Evolutionary conservation across 2,797 vertebrate species (phyloP).

Genomic region (Cyprinella venusta): DNA sequence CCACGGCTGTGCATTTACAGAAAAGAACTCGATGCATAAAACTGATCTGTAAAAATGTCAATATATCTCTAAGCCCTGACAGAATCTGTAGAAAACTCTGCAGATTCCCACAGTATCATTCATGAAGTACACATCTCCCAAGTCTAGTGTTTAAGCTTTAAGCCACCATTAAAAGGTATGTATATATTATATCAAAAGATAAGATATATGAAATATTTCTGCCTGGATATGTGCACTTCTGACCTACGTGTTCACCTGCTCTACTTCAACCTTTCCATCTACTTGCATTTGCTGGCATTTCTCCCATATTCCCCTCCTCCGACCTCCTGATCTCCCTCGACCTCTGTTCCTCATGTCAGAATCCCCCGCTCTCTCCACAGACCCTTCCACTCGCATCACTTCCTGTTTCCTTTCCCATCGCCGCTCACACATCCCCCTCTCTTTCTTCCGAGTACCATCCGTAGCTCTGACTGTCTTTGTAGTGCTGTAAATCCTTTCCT

Average conservation of each 20-base stretch:
- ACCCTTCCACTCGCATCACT: constrained; percentile 47
- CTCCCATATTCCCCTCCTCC: constrained; percentile 50
- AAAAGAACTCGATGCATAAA: neutral
- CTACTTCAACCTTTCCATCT: constrained; percentile 23
- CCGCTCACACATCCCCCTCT: constrained; percentile 31
- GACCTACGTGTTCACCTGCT: constrained; percentile 15
- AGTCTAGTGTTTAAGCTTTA: neutral
- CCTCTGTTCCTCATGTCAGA: constrained; percentile 51
- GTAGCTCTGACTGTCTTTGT: constrained; percentile 19
- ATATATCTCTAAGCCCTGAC: neutral
- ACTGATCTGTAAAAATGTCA: neutral
- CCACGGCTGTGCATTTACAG: constrained; percentile 2
- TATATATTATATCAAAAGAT: neutral
- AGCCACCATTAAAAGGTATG: neutral
- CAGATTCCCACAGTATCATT: neutral
- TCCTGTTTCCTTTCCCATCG: constrained; percentile 51
- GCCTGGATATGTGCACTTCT: constrained; percentile 29
- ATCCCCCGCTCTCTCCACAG: constrained; percentile 52
- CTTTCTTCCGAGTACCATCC: constrained; percentile 42
- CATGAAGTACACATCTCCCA: neutral
- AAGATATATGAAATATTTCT: neutral
- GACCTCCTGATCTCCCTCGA: constrained; percentile 47
- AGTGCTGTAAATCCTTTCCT: constrained; percentile 52
- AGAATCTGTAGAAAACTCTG: neutral
- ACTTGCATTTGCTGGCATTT: constrained; percentile 36